Evolutionary conservation across 1,140 invertebrate species (phyloP).

Genomic region (Cydia fagiglandana): DNA sequence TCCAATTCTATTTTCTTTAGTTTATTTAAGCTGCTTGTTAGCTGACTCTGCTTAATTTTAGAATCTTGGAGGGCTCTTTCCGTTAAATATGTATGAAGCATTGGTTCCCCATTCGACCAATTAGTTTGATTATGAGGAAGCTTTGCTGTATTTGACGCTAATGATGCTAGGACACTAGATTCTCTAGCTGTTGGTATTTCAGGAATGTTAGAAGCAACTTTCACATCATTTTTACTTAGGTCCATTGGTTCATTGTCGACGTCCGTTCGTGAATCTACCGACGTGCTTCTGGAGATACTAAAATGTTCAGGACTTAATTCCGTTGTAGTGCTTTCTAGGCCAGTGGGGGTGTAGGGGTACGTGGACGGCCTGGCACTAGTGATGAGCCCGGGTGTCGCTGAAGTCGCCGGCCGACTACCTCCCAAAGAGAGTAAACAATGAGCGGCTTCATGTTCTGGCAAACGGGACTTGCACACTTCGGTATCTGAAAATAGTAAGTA

Average conservation of each 20-base stretch:
- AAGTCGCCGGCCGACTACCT: constrained; percentile 65
- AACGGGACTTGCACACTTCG: constrained; percentile 80
- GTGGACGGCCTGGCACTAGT: constrained; percentile 80
- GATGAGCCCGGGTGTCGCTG: constrained; percentile 78
- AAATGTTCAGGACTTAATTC: constrained; percentile 58
- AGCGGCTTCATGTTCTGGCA: constrained; percentile 92
- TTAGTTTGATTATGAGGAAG: constrained; percentile 79
- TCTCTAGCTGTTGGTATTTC: constrained; percentile 83
- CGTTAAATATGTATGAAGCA: constrained; percentile 87
- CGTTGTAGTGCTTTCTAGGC: constrained; percentile 57
- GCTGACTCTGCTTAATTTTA: constrained; percentile 85
- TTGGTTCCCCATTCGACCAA: constrained; percentile 81
- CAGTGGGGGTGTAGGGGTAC: constrained; percentile 81
- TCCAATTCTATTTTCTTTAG: constrained; percentile 63
- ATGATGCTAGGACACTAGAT: constrained; percentile 81
- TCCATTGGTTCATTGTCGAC: constrained; percentile 80
- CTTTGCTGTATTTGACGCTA: constrained; percentile 83
- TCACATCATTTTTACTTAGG: constrained; percentile 76
- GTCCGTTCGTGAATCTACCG: constrained; percentile 53
- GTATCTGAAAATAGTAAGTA: constrained; percentile 74
- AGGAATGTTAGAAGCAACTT: constrained; percentile 54
- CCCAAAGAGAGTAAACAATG: constrained; percentile 90
- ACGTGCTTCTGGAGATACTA: constrained; percentile 42
- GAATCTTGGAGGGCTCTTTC: constrained; percentile 87
- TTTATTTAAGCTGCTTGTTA: constrained; percentile 62